Evolutionary conservation across 2,888 invertebrate species (phyloP).

Genomic region (Meta bourneti): DNA sequence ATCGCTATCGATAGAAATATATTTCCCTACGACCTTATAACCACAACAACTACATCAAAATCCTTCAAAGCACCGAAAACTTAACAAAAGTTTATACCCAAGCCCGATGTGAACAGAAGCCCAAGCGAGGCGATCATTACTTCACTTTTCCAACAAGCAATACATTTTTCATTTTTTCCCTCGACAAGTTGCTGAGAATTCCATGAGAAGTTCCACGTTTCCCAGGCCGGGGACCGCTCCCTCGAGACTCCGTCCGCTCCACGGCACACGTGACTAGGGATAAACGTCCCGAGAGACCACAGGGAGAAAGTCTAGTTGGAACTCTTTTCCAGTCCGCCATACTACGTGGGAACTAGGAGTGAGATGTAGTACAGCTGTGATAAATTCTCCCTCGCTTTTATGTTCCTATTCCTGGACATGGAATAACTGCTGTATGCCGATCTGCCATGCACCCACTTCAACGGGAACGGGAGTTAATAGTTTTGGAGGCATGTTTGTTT

Average conservation of each 20-base stretch:
- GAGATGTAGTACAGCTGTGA: not conserved
- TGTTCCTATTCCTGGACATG: slow-evolving; percentile 1
- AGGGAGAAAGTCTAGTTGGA: not conserved
- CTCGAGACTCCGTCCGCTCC: slow-evolving; percentile 33
- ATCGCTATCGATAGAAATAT: too few species aligned
- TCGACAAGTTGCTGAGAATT: slow-evolving; percentile 21
- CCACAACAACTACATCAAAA: too few species aligned
- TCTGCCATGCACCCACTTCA: not conserved
- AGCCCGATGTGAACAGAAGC: too few species aligned
- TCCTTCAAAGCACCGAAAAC: too few species aligned
- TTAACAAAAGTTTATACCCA: too few species aligned
- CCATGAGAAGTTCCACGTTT: slow-evolving; percentile 70
- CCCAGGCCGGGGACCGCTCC: slow-evolving; percentile 54
- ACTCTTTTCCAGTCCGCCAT: not conserved
- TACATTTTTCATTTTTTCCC: not conserved
- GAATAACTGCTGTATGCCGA: not conserved
- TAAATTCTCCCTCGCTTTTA: slow-evolving; percentile 34
- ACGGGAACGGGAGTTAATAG: not conserved
- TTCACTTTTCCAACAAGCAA: slow-evolving; percentile 41
- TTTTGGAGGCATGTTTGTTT: not conserved
- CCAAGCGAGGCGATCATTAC: not conserved
- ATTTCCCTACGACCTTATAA: too few species aligned
- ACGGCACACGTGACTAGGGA: slow-evolving; percentile 17
- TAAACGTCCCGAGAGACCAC: slow-evolving; percentile 20
- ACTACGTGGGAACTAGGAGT: slow-evolving; percentile 46